These are phyloP conservation scores for Acanthosepion lycidas DNA, from an alignment of 2,888 invertebrate genomes.

Conservation along the genomic window DNA sequence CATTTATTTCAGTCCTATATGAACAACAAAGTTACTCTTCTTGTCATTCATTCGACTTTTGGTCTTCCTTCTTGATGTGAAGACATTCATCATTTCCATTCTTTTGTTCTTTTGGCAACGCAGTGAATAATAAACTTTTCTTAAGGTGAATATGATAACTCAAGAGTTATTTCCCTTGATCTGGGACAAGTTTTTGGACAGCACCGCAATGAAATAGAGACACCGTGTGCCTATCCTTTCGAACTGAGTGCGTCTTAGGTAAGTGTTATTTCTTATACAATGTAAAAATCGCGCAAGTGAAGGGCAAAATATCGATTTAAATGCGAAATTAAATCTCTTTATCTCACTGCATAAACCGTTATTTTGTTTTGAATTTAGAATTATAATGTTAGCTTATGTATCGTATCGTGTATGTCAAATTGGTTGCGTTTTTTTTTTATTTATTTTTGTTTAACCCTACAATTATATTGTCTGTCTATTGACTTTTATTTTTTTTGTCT, in stretches of 20 bases:
- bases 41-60: too few species aligned
- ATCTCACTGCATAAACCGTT: neutral
- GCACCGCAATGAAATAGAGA: neutral
- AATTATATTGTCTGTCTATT: too few species aligned
- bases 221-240: neutral
- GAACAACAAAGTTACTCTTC: too few species aligned
- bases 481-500: too few species aligned
- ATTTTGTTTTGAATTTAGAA: neutral
- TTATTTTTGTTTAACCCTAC: neutral
- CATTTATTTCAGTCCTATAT: too few species aligned
- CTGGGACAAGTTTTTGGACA: neutral
- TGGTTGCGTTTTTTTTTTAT: neutral
- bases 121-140: too few species aligned
- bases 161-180: neutral
- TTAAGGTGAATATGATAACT: neutral
- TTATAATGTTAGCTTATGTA: neutral
- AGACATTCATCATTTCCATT: too few species aligned
- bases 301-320: neutral
- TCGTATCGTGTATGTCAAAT: neutral
- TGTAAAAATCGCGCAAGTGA: neutral
- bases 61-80: too few species aligned
- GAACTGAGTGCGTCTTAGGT: neutral
- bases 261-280: neutral
- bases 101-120: too few species aligned
- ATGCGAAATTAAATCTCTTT: neutral